Conservation (phyloP, 2,113 vertebrate species). For the Anguilla japonica region DNA sequence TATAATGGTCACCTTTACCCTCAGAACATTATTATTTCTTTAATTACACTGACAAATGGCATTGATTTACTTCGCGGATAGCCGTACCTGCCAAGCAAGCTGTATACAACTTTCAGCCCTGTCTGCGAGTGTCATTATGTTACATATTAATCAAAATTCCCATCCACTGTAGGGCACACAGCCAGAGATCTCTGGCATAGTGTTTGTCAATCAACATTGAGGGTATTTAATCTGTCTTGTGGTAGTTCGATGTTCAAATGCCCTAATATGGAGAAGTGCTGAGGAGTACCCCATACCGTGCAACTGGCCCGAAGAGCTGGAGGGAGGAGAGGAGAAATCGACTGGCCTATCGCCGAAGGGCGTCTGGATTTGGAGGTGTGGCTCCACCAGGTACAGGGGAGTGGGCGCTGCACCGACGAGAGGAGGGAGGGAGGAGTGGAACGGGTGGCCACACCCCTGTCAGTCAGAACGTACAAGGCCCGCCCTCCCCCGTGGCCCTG, state of each 20-base stretch:
- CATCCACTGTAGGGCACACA: background rate
- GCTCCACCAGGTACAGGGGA: background rate
- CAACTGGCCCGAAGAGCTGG: background rate
- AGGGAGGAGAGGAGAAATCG: background rate
- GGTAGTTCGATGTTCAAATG: background rate
- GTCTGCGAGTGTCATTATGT: background rate
- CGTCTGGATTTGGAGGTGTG: background rate
- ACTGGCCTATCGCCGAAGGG: background rate
- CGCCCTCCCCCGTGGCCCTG: background rate
- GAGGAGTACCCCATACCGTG: background rate
- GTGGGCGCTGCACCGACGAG: background rate
- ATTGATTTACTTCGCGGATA: background rate
- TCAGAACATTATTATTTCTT: background rate
- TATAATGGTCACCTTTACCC: background rate
- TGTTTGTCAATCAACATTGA: background rate
- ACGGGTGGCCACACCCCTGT: background rate
- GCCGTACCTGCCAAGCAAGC: background rate
- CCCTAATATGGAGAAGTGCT: background rate
- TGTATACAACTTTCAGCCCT: background rate
- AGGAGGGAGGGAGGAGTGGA: background rate
- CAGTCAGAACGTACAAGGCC: background rate
- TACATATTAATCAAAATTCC: background rate
- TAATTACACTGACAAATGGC: no score
- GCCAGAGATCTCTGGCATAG: background rate
- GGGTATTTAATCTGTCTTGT: background rate